Evolutionary conservation across 2,797 vertebrate genomes (phyloP).

Genomic region (Ceyx erithaca): DNA sequence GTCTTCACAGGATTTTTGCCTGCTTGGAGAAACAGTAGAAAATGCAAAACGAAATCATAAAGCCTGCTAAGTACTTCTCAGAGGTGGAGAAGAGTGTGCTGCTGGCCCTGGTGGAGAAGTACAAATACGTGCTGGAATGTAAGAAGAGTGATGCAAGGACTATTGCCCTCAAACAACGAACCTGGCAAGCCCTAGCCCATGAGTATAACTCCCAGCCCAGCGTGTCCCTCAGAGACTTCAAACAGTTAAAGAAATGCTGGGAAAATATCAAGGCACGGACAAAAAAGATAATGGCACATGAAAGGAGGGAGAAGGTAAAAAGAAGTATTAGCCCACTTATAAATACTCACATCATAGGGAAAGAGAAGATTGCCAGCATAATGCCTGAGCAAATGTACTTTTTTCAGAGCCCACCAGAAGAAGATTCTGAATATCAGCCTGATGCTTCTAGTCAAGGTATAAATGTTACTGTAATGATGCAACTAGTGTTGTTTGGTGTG

Average conservation of each 20-base stretch:
- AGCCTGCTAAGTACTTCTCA: conserved; percentile 86
- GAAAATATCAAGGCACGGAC: conserved; percentile 87
- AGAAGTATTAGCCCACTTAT: conserved; percentile 81
- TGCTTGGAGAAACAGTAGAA: conserved; percentile 74
- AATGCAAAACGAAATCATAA: conserved; percentile 88
- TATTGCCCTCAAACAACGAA: conserved; percentile 83
- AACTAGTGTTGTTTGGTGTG: neutral
- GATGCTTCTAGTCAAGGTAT: conserved; percentile 81
- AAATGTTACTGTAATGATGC: neutral
- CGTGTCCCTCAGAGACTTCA: conserved; percentile 83
- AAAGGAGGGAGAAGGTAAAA: conserved; percentile 83
- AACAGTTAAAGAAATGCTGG: conserved; percentile 86
- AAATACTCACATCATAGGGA: conserved; percentile 78
- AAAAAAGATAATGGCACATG: conserved; percentile 87
- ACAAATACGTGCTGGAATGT: conserved; percentile 84
- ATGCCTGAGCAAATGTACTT: conserved; percentile 85
- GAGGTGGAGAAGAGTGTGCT: conserved; percentile 85
- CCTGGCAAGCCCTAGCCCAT: conserved; percentile 83
- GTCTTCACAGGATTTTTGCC: conserved; percentile 70
- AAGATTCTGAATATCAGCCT: conserved; percentile 80
- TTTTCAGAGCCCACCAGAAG: conserved; percentile 80
- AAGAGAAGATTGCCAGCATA: conserved; percentile 82
- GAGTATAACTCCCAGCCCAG: conserved; percentile 84
- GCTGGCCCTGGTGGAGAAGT: conserved; percentile 82
- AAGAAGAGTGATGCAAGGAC: conserved; percentile 84